Base-by-base conservation (phyloP, 2,797 vertebrate species). In the Gobionotothen gibberifrons region DNA sequence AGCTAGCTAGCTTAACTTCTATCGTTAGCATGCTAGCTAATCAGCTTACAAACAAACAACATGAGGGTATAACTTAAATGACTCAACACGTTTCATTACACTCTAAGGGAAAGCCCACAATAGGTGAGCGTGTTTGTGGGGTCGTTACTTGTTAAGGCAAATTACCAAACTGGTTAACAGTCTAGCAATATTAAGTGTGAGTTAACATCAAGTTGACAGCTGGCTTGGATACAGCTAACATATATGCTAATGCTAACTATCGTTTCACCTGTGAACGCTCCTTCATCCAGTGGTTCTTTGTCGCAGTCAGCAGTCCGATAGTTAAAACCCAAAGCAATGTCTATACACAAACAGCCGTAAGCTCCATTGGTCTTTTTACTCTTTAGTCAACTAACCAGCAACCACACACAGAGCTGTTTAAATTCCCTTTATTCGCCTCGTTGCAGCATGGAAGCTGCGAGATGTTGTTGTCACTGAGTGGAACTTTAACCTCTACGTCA, bases 241-340 rank as follows among this genome's bases (percentile, higher is more conserved):
- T n/a, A 42, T 49, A 74, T 69, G 85, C 73, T 87, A 85, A 74
- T 53, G 59, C 48, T 76, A 78, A 49, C 56, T 64, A 58, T 40
- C 22, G 4, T 46, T 53, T 82, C 42, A 83, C 85, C 80, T 85
- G 78, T 9, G 10, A 44, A 15, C 46, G 32, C 51, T 49, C 2
- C 43, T 39, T 51, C 72, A 16, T 68, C 29, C n/a, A 16, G 12
- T 4, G n/a, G 15, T 15, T 68, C 21, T 66, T 65, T 21, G 10
- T 44, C 19, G 59, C 39, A 17, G 21, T 42, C 10, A 16, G 12
- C 13, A 19, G 26, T 60, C 52, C n/a, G 14, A 8, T 13, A 8
- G 40, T 3, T 17, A 0, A 19, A n/a, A 32, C 29, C 12, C 3
- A 1, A 39, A 11, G n/a, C 1, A 3, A 22, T 9, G 46, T 44